Evolutionary conservation across 92 coral and sea anemone species (phyloP).

Genomic region (Parazoanthus darwini): DNA sequence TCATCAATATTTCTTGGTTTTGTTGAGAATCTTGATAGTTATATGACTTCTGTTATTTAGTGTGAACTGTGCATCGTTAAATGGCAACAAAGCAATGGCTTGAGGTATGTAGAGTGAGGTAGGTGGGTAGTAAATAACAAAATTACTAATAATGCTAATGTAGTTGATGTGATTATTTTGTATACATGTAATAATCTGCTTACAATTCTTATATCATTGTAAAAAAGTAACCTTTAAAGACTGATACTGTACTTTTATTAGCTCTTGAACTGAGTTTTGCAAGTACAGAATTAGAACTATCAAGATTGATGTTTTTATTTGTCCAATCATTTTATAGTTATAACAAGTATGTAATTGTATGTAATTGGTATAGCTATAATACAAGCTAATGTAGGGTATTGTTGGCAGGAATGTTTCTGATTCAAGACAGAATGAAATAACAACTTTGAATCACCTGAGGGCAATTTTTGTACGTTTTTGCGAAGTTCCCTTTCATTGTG

Average conservation of each 20-base stretch:
- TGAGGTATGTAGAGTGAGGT: constrained; percentile 43
- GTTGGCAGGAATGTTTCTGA: constrained; percentile 33
- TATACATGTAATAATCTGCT: neutral
- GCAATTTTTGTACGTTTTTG: neutral
- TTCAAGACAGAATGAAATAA: neutral
- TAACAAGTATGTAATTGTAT: neutral
- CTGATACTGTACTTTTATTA: neutral
- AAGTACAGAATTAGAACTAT: neutral
- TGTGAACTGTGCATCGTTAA: constrained; percentile 30
- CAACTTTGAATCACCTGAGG: neutral
- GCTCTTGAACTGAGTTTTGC: neutral
- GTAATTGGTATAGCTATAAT: neutral
- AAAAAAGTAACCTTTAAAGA: neutral
- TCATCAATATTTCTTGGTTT: neutral
- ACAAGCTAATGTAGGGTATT: neutral
- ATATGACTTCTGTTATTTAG: constrained; percentile 43
- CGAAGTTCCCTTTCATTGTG: neutral
- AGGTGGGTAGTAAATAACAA: constrained; percentile 17
- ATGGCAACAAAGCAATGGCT: constrained; percentile 18
- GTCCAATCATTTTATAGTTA: neutral
- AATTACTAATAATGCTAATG: no score
- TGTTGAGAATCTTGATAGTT: constrained; percentile 29
- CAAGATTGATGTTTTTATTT: neutral
- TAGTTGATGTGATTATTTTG: neutral
- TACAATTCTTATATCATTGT: no score